phyloP scores from a whole-genome alignment of 1,140 invertebrate species.

The Vanessa atalanta region DNA sequence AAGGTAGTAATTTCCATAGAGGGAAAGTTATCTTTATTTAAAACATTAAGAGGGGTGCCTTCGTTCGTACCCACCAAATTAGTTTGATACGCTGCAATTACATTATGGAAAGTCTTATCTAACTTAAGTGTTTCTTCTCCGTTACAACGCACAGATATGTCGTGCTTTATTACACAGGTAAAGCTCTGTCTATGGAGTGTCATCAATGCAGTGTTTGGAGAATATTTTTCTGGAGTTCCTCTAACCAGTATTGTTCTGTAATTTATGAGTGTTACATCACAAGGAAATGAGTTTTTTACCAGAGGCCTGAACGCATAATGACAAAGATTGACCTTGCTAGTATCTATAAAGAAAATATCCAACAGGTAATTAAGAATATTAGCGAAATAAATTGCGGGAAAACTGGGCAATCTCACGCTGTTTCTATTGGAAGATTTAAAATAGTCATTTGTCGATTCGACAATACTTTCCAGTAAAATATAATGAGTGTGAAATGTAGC shows the following conservation, averaged over 20 bases:
- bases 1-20: slow-evolving; percentile 64
- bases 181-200: slow-evolving; percentile 58
- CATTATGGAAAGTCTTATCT: slow-evolving; percentile 53
- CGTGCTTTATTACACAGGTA: slow-evolving; percentile 51
- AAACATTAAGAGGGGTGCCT: slow-evolving; percentile 42
- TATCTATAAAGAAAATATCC: slow-evolving; percentile 87
- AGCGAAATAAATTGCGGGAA: slow-evolving; percentile 86
- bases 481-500: slow-evolving; percentile 90
- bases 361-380: slow-evolving; percentile 88
- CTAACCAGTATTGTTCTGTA: slow-evolving; percentile 55
- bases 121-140: slow-evolving; percentile 49
- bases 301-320: slow-evolving; percentile 62
- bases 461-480: slow-evolving; percentile 88
- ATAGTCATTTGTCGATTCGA: slow-evolving; percentile 37
- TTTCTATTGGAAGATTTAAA: slow-evolving; percentile 43
- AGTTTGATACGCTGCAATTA: slow-evolving; percentile 53
- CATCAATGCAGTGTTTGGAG: slow-evolving; percentile 53
- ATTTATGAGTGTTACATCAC: slow-evolving; percentile 60
- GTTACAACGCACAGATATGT: slow-evolving; percentile 47
- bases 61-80: slow-evolving; percentile 65
- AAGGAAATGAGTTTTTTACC: slow-evolving; percentile 61
- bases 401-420: slow-evolving; percentile 79
- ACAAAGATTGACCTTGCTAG: slow-evolving; percentile 54
- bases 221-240: slow-evolving; percentile 31
- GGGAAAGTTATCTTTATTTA: slow-evolving; percentile 54